Base-by-base conservation (phyloP, 2,888 invertebrate species). In the Nemoura dubitans region DNA sequence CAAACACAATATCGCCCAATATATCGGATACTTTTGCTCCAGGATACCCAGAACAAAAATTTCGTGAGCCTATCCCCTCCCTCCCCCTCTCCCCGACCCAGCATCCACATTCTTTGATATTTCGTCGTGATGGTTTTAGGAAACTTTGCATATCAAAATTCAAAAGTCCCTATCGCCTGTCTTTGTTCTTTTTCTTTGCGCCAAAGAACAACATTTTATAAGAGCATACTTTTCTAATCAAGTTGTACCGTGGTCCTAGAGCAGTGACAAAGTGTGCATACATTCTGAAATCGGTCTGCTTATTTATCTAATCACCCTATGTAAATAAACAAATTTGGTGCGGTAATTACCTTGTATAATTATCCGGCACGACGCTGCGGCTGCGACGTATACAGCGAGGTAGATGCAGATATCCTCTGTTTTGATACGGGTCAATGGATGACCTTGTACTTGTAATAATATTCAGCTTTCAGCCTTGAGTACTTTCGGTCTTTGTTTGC, bases 371-470 rank as follows among this genome's bases (percentile, higher is more conserved):
- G 14, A 21, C 21, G 59, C 59, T 21, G 59, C 21, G 16, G 59
- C 59, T 2, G 21, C 59, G 16, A 59, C 59, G 59, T 1, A 21
- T 3, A 10, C 59, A 59, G 16, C 59, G 59, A 36, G 59, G 16
- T 59, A 10, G 59, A 21, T 59, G 59, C 59, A 59, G 59, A 59
- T 59, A 59, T 27, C 78, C 78, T 78, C 78, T 28, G 78, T 16
- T 78, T 16, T 6, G 78, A 78, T 78, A 28, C 78, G 78, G 78
- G 78, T 78, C 78, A 78, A 27, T 26, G 78, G 28, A 78, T 78
- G 78, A 78, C 78, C 78, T 78, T 78, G 78, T 78, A 78, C 78
- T 26, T 28, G 78, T 78, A 78, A 78, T 28, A 59, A 59, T 59
- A 59, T 59, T 59, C 59, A 59, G 59, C 59, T 3, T 28, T 78